A percentile compares a stretch with the other conserved stretches of the same genome.
These are phyloP conservation scores for Trididemnum clinides DNA, from an alignment of 23 tunicate genomes.

Conservation along the genomic window DNA sequence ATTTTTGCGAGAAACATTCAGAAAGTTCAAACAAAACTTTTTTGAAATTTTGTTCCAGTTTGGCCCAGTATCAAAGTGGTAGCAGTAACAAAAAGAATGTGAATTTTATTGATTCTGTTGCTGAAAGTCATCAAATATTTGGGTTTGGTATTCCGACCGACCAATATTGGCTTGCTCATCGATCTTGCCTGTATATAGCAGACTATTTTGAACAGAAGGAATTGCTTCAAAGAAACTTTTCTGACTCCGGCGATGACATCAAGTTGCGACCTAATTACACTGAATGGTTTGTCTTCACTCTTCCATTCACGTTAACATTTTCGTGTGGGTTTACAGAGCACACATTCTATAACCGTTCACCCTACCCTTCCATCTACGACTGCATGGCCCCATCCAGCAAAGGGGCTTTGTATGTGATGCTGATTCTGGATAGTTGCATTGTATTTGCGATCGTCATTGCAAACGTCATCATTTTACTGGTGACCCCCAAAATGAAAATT, in stretches of 20 bases:
- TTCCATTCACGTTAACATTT: conserved; percentile 39
- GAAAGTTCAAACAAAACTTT: neutral
- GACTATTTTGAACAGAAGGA: conserved; percentile 9
- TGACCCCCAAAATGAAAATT: neutral
- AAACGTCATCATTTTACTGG: conserved; percentile 2
- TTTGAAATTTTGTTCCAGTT: neutral
- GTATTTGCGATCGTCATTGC: conserved; percentile 4
- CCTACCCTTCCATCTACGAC: neutral
- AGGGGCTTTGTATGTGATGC: conserved; percentile 18
- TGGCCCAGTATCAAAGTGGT: neutral
- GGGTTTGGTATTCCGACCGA: conserved; percentile 29
- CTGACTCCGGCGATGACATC: neutral
- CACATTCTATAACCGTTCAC: neutral
- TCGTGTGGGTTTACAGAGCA: conserved; percentile 42
- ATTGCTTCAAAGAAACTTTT: neutral
- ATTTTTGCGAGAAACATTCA: conserved; percentile 5
- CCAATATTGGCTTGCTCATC: conserved; percentile 7
- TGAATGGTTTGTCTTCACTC: conserved; percentile 50
- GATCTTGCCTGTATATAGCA: conserved; percentile 7
- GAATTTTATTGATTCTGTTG: neutral
- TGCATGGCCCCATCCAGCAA: conserved; percentile 37
- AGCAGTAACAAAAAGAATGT: neutral
- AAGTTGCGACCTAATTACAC: conserved; percentile 9
- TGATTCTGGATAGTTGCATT: conserved; percentile 1
- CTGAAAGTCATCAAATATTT: neutral